Conservation (phyloP, 2,797 vertebrate species). For the Fratercula arctica region DNA sequence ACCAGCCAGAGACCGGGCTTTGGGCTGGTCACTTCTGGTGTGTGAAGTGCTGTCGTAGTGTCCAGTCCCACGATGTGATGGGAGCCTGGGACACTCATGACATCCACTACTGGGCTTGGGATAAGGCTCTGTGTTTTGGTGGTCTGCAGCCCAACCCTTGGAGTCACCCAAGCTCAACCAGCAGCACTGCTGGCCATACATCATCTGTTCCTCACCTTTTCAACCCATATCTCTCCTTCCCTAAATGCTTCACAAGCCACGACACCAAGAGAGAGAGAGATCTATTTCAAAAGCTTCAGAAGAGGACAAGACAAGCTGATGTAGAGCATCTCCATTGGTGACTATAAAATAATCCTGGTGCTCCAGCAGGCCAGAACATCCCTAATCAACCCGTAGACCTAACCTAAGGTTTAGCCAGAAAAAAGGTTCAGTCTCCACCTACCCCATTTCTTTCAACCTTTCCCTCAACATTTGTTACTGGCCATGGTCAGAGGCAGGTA, state of each 20-base stretch:
- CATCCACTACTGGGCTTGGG: neutral
- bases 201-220: fast-evolving
- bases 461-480: neutral
- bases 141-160: neutral
- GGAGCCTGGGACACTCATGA: neutral
- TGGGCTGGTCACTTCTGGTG: neutral
- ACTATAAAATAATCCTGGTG: neutral
- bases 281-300: neutral
- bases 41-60: neutral
- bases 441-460: neutral
- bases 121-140: neutral
- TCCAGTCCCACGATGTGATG: neutral
- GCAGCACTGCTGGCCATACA: fast-evolving
- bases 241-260: neutral
- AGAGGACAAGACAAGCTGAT: neutral
- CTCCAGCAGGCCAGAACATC: neutral
- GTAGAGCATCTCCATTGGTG: neutral
- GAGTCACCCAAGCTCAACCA: neutral
- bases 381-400: neutral
- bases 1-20: neutral
- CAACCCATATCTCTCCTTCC: neutral
- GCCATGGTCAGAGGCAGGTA: neutral
- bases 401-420: neutral
- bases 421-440: neutral
- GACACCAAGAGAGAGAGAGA: neutral